Evolutionary conservation across 2,888 invertebrate genomes (phyloP).

Genomic region (Hybos culiciformis): DNA sequence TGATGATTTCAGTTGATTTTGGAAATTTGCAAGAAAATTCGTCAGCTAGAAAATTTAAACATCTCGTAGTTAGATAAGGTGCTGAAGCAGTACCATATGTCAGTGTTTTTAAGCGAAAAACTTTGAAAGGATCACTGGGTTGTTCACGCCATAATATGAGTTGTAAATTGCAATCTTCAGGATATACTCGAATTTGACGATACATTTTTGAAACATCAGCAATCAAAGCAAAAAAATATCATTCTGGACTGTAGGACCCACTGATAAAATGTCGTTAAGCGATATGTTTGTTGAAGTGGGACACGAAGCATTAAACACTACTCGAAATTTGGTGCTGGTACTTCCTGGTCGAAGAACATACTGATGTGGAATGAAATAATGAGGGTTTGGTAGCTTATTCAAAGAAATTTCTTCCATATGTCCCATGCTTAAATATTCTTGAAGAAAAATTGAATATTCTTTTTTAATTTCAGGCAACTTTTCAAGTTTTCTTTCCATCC

Average conservation of each 20-base stretch:
- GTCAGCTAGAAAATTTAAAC: background rate
- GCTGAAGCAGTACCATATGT: conserved; percentile 12
- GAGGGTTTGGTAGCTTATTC: background rate
- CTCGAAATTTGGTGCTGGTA: conserved; percentile 2
- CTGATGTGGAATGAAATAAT: conserved; percentile 15
- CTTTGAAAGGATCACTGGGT: conserved; percentile 2
- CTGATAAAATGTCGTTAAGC: conserved; percentile 4
- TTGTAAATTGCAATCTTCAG: conserved; percentile 11
- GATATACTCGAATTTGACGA: conserved; percentile 13
- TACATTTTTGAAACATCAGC: conserved; percentile 19
- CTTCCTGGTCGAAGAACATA: conserved; percentile 9
- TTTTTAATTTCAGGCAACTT: conserved; percentile 5
- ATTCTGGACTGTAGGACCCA: conserved; percentile 10
- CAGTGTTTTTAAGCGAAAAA: conserved; percentile 9
- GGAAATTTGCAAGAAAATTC: background rate
- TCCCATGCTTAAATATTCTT: conserved; percentile 12
- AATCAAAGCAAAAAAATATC: conserved; percentile 11
- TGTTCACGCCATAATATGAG: conserved; percentile 12
- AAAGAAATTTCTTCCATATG: conserved; percentile 13
- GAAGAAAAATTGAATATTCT: conserved; percentile 14
- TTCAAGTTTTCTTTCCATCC: background rate
- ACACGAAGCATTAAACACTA: conserved; percentile 7
- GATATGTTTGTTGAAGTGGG: conserved; percentile 5
- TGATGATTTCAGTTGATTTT: background rate
- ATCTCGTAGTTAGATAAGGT: conserved; percentile 11